phyloP scores from a whole-genome alignment of 2,888 invertebrate genomes.

The Enchytraeus crypticus region DNA sequence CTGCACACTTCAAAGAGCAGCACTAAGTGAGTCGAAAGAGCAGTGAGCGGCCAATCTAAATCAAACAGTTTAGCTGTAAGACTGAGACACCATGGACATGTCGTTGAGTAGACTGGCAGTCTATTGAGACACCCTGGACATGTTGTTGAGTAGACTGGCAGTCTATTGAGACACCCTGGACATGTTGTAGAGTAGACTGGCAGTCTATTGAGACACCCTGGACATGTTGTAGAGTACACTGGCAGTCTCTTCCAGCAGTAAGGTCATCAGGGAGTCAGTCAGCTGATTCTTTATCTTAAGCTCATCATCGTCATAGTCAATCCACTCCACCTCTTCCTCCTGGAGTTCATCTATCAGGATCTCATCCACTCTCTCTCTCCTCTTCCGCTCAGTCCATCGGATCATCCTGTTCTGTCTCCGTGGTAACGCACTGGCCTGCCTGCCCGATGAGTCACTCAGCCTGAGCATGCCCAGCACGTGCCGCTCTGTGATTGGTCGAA shows the following conservation, averaged over 20 bases:
- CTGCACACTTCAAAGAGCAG: too few species aligned
- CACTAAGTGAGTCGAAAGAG: too few species aligned
- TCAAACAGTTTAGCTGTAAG: too few species aligned
- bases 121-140: too few species aligned
- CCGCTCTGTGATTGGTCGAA: slow-evolving; percentile 37
- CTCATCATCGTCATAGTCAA: slow-evolving; percentile 65
- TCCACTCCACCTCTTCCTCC: slow-evolving; percentile 66
- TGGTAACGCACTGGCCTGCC: background rate
- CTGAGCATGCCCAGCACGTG: slow-evolving; percentile 36
- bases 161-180: too few species aligned
- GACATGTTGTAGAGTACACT: too few species aligned
- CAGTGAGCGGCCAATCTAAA: too few species aligned
- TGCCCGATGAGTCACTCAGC: slow-evolving; percentile 24
- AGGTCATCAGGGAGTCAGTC: slow-evolving; percentile 55
- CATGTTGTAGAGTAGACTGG: too few species aligned
- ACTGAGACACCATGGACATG: too few species aligned
- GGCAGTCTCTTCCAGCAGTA: slow-evolving; percentile 53
- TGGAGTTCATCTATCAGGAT: slow-evolving; percentile 63
- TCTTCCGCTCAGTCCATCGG: slow-evolving; percentile 38
- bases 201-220: too few species aligned
- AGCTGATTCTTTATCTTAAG: slow-evolving; percentile 57
- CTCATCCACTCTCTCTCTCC: slow-evolving; percentile 62
- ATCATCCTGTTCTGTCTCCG: background rate
- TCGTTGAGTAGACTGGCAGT: too few species aligned
- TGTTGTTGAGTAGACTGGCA: too few species aligned